Percentiles rank a stretch among this genome's conserved stretches.
Evolutionary conservation across 2,888 invertebrate genomes (phyloP).

Genomic region (Pyralis farinalis): DNA sequence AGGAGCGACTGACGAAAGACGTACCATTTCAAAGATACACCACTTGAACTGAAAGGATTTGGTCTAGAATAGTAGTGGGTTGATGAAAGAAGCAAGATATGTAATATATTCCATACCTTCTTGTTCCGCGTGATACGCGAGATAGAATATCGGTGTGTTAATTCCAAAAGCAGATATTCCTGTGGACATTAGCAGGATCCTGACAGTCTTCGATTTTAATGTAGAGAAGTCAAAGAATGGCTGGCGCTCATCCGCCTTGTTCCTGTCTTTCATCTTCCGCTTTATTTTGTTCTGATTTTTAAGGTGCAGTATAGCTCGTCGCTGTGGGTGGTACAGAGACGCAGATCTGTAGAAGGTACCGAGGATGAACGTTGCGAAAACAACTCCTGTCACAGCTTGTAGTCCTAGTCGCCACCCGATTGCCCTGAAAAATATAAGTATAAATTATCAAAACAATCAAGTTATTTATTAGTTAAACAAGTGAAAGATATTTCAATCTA

Average conservation of each 20-base stretch:
- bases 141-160: slow-evolving; percentile 91
- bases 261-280: slow-evolving; percentile 90
- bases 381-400: slow-evolving; percentile 91
- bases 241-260: slow-evolving; percentile 87
- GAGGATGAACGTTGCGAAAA: slow-evolving; percentile 90
- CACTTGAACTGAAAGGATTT: too few species aligned
- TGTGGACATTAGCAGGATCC: slow-evolving; percentile 90
- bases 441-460: too few species aligned
- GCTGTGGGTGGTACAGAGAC: slow-evolving; percentile 92
- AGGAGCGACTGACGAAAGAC: too few species aligned
- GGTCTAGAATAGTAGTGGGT: too few species aligned
- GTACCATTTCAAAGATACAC: too few species aligned
- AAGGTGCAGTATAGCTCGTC: slow-evolving; percentile 92
- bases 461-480: too few species aligned
- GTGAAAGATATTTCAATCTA: too few species aligned
- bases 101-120: slow-evolving; percentile 81
- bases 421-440: too few species aligned
- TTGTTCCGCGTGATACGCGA: slow-evolving; percentile 90
- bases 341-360: slow-evolving; percentile 94
- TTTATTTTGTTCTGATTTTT: slow-evolving; percentile 90
- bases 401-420: slow-evolving; percentile 91
- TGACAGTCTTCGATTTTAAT: slow-evolving; percentile 90
- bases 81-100: too few species aligned
- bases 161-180: slow-evolving; percentile 91
- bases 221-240: slow-evolving; percentile 94